A percentile compares a stretch with the other conserved stretches of the same genome.
Evolutionary conservation across 2,797 vertebrate species (phyloP).

Genomic region (Pitangus sulphuratus): DNA sequence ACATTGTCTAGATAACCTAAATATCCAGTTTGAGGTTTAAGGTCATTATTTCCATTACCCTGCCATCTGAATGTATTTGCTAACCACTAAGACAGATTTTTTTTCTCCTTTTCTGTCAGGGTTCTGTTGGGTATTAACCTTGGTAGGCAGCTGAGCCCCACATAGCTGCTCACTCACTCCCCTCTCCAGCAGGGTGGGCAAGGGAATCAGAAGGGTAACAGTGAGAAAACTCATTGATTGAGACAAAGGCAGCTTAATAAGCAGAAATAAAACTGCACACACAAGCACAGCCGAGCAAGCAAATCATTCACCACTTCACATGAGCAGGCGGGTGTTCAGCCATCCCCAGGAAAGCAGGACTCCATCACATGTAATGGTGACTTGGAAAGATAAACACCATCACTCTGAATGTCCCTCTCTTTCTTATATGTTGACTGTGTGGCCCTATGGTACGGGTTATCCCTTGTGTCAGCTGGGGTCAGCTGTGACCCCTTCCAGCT

Average conservation of each 20-base stretch:
- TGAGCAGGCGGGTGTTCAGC: not conserved
- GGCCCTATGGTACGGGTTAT: not conserved
- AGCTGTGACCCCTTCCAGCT: not conserved
- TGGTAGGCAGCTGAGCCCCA: not conserved
- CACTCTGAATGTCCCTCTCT: not conserved
- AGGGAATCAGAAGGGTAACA: not conserved
- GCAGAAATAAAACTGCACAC: not conserved
- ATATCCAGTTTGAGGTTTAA: not conserved
- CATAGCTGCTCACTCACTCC: rapidly evolving
- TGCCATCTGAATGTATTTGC: not conserved
- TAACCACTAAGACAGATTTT: not conserved
- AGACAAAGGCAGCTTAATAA: not conserved
- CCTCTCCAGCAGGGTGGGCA: not conserved
- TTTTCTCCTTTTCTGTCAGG: rapidly evolving
- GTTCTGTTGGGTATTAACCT: not conserved
- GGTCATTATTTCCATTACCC: not conserved
- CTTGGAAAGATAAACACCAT: not conserved
- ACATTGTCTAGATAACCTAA: not conserved
- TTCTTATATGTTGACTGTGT: not conserved
- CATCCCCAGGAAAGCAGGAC: not conserved
- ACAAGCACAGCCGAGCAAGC: not conserved
- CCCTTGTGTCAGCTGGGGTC: not conserved
- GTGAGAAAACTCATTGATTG: not conserved
- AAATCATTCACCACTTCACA: rapidly evolving
- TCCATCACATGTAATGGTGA: not conserved